Evolutionary conservation across 1,140 invertebrate genomes (phyloP).

Genomic region (Dendrolimus punctatus): DNA sequence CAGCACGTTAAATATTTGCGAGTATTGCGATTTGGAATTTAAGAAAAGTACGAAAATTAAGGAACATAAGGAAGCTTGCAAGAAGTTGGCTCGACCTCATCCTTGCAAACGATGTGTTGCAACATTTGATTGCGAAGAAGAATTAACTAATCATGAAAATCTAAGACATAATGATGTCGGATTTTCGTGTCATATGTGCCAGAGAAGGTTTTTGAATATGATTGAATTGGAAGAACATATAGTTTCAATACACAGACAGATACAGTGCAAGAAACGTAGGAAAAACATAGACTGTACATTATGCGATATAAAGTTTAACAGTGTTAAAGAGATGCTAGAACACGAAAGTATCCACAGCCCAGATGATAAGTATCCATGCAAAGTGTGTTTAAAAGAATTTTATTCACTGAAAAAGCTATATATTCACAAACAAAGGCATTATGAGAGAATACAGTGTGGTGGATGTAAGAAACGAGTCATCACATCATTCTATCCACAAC

Average conservation of each 20-base stretch:
- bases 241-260: conserved; percentile 19
- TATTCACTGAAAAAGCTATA: conserved; percentile 23
- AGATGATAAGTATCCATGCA: conserved; percentile 18
- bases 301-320: conserved; percentile 23
- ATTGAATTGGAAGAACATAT: conserved; percentile 22
- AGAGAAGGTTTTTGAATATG: conserved; percentile 17
- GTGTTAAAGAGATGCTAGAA: conserved; percentile 16
- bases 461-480: conserved; percentile 20
- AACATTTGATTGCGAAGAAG: conserved; percentile 20
- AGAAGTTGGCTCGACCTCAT: conserved; percentile 11
- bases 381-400: conserved; percentile 18
- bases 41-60: conserved; percentile 13
- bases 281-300: conserved; percentile 22
- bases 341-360: conserved; percentile 19
- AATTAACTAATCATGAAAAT: conserved; percentile 15
- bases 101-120: conserved; percentile 19
- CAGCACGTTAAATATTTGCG: conserved; percentile 16
- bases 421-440: conserved; percentile 23
- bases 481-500: conserved; percentile 17
- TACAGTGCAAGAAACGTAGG: conserved; percentile 25
- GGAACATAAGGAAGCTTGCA: conserved; percentile 18
- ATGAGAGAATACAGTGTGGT: conserved; percentile 19
- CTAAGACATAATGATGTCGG: conserved; percentile 15
- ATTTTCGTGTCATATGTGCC: conserved; percentile 20
- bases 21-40: conserved; percentile 24